phyloP scores from a whole-genome alignment of 2,113 vertebrate genomes.

The Percina caprodes region DNA sequence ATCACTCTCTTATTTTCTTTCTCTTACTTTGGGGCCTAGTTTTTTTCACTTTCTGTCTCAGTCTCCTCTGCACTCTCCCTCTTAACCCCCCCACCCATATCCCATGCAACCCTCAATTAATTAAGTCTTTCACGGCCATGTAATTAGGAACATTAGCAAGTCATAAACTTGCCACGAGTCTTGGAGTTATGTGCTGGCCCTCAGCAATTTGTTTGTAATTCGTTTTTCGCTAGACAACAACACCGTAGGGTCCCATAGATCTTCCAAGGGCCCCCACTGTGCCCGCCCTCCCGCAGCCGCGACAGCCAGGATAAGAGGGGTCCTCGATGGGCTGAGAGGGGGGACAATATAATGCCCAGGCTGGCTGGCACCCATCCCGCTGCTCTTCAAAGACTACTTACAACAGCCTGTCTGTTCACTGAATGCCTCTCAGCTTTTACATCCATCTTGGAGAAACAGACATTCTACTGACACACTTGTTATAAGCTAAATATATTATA shows the following conservation, averaged over 20 bases:
- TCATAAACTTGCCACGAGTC: conserved; percentile 99
- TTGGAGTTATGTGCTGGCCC: conserved; percentile 99
- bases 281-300: conserved; percentile 55
- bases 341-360: conserved; percentile 60
- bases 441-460: conserved; percentile 2
- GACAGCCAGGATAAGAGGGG: conserved; percentile 61
- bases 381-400: conserved; percentile 38
- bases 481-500: background rate
- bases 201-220: conserved; percentile 99
- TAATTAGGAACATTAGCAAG: conserved; percentile 99
- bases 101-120: conserved; percentile 96
- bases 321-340: conserved; percentile 66
- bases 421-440: conserved; percentile 22
- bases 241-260: conserved; percentile 95
- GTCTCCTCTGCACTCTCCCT: conserved; percentile 51
- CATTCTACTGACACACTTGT: background rate
- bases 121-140: conserved; percentile 99
- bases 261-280: conserved; percentile 90
- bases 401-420: conserved; percentile 26
- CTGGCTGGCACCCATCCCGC: conserved; percentile 59
- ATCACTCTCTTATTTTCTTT: conserved; percentile 69
- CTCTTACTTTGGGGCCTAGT: conserved; percentile 65
- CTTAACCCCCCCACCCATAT: conserved; percentile 36
- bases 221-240: conserved; percentile 94
- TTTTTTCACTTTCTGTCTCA: conserved; percentile 45